Base-by-base conservation (phyloP, 2,113 vertebrate genomes). In the Aptenodytes patagonicus region DNA sequence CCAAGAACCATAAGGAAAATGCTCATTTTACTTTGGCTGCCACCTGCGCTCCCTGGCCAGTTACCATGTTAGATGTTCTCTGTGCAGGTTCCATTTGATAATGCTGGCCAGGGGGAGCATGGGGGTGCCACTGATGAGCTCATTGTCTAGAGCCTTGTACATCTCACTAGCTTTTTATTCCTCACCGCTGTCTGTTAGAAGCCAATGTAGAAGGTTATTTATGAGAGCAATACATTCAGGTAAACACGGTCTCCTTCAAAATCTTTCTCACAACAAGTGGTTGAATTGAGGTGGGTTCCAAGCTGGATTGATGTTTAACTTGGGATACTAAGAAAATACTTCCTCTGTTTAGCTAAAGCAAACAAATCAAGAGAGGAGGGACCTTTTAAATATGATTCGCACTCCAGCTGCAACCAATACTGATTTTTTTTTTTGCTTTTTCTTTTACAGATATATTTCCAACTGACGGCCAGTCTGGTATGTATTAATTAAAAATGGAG, bases 241-340 rank as follows among this genome's bases (percentile, higher is more conserved):
- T 93, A 88, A 93, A 95, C 84, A 86, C 8, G 60, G 61, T 38
- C 47, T 61, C 36, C 73, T 91, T 94, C 46, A 88, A 83, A 94
- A 44, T 80, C 36, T 91, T 85, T 61, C 73, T 79, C 3, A 4
- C 24, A 96, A 77, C 58, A 94, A 94, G 83, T 72, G 44, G 73
- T 85, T 95, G 77, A 91, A 93, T 76, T 79, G 95, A 83, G 70
- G 54, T 85, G 64, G 81, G 44, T 95, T 95, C 73, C 66, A 91
- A 44, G n/a, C 89, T 87, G 83, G 94, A 93, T 94, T 97, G 96
- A 95, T 95, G 85, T 91, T 97, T 96, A 95, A 96, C 95, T 91
- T 87, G 54, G 64, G 51, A 95, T 77, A 87, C 93, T 91, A 83
- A 95, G 93, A 96, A 97, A 96, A 95, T 87, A 47, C 84, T 97